phyloP scores from a whole-genome alignment of 2,888 invertebrate genomes.

The Parnassius apollo region DNA sequence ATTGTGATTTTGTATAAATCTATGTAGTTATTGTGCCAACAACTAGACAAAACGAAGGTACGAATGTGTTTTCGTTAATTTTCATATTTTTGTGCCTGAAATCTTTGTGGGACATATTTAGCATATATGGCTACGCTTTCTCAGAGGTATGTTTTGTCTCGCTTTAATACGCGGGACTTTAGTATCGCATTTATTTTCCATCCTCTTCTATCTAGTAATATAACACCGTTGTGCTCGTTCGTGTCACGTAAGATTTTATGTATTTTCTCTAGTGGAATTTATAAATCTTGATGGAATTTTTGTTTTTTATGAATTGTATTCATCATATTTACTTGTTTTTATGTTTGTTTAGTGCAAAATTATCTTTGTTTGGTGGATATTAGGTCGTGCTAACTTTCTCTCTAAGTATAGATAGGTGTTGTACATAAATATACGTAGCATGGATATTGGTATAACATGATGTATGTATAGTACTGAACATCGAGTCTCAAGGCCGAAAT shows the following conservation, averaged over 20 bases:
- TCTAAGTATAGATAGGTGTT: slow-evolving; percentile 76
- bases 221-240: slow-evolving; percentile 81
- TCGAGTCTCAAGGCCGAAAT: slow-evolving; percentile 81
- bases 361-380: slow-evolving; percentile 48
- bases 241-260: slow-evolving; percentile 80
- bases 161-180: slow-evolving; percentile 60
- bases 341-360: slow-evolving; percentile 31
- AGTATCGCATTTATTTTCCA: slow-evolving; percentile 64
- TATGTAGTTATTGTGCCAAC: slow-evolving; percentile 76
- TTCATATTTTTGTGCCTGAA: slow-evolving; percentile 45
- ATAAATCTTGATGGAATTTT: slow-evolving; percentile 54
- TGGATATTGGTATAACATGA: slow-evolving; percentile 43
- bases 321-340: slow-evolving; percentile 37
- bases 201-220: slow-evolving; percentile 79
- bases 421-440: slow-evolving; percentile 53
- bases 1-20: slow-evolving; percentile 75
- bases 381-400: slow-evolving; percentile 79
- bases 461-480: slow-evolving; percentile 62
- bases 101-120: slow-evolving; percentile 64
- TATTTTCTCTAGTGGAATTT: slow-evolving; percentile 66
- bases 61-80: slow-evolving; percentile 46
- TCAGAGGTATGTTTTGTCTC: slow-evolving; percentile 71
- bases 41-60: slow-evolving; percentile 76
- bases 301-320: slow-evolving; percentile 44
- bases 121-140: slow-evolving; percentile 81